A percentile compares a stretch with the other conserved stretches of the same genome.
Evolutionary conservation across 2,113 vertebrate species (phyloP).

Genomic region (Megalops atlanticus): DNA sequence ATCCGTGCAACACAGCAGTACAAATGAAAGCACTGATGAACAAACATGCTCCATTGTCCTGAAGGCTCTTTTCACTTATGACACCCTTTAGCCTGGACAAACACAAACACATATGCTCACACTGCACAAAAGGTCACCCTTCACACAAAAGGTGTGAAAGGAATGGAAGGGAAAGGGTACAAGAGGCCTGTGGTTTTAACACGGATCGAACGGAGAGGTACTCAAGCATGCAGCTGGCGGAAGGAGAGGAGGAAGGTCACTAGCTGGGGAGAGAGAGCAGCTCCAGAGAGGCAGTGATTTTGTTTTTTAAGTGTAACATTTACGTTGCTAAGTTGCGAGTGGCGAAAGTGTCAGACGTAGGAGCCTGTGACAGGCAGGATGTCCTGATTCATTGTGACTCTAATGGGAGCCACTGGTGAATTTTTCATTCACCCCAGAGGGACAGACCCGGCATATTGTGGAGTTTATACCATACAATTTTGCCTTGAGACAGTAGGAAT

Average conservation of each 20-base stretch:
- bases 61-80: neutral
- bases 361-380: constrained; percentile 44
- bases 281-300: constrained; percentile 18
- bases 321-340: constrained; percentile 54
- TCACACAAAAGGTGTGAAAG: constrained; percentile 58
- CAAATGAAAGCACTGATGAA: neutral
- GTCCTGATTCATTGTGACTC: constrained; percentile 72
- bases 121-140: constrained; percentile 58
- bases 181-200: constrained; percentile 41
- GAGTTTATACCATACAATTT: constrained; percentile 48
- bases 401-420: constrained; percentile 77
- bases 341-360: constrained; percentile 49
- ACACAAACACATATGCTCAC: constrained; percentile 26
- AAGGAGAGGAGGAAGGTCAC: neutral
- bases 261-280: neutral
- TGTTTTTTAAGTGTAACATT: constrained; percentile 56
- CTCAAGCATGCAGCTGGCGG: neutral
- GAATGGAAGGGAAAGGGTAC: constrained; percentile 43
- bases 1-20: neutral
- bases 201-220: constrained; percentile 10
- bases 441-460: constrained; percentile 48
- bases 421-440: constrained; percentile 78
- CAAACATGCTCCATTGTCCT: neutral
- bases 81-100: neutral
- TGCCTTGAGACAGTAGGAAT: constrained; percentile 24